Evolutionary conservation across 2,888 invertebrate genomes (phyloP).

Genomic region (Phorcus lineatus): DNA sequence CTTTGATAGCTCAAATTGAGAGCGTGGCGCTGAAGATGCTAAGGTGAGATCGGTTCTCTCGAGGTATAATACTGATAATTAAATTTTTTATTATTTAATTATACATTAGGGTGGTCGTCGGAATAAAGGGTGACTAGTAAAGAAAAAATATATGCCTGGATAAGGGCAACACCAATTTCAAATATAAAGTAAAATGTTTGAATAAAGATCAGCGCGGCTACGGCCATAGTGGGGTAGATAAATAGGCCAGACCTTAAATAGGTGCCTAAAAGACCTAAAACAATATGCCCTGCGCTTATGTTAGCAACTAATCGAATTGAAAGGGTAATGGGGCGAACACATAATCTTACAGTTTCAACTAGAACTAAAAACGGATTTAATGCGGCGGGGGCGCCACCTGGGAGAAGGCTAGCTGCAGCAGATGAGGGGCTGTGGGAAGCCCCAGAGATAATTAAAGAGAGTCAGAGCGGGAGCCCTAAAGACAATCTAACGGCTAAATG

Average conservation of each 20-base stretch:
- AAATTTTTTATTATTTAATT: not conserved
- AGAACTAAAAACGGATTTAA: constrained; percentile 85
- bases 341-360: constrained; percentile 85
- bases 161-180: constrained; percentile 52
- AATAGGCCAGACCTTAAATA: constrained; percentile 30
- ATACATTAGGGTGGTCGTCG: constrained; percentile 42
- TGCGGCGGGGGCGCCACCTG: constrained; percentile 81
- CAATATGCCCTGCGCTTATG: constrained; percentile 85
- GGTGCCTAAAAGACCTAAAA: constrained; percentile 80
- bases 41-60: not conserved
- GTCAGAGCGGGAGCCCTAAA: constrained; percentile 81
- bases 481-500: constrained; percentile 81
- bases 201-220: constrained; percentile 17
- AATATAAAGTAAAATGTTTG: constrained; percentile 43
- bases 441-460: constrained; percentile 82
- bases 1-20: not conserved
- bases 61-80: not conserved
- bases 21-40: constrained; percentile 16
- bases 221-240: not conserved
- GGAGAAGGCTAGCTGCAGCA: constrained; percentile 83
- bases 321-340: constrained; percentile 84
- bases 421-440: constrained; percentile 81
- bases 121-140: constrained; percentile 47
- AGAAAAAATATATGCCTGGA: constrained; percentile 57
- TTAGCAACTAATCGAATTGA: constrained; percentile 85